Conservation (phyloP, 1,140 invertebrate genomes). For the Megalopta genalis region DNA sequence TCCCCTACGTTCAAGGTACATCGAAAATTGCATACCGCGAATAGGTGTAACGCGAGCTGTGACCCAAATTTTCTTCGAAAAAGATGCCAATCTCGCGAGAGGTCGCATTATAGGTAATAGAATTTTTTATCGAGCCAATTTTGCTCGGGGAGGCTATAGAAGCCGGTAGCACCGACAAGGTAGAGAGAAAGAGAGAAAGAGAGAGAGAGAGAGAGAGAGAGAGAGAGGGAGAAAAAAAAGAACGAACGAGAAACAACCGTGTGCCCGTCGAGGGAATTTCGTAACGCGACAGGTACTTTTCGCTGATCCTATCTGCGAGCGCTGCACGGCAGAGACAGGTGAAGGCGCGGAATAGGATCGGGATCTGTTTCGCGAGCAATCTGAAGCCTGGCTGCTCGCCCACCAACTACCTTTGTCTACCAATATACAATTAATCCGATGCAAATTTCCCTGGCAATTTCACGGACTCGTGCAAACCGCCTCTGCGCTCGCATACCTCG, state of each 20-base stretch:
- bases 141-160: constrained; percentile 12
- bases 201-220: constrained; percentile 9
- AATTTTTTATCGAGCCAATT: constrained; percentile 53
- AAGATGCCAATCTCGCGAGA: constrained; percentile 24
- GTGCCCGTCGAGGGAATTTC: constrained; percentile 7
- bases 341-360: constrained; percentile 32
- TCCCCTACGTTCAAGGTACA: neutral
- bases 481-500: constrained; percentile 2
- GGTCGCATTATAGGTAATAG: constrained; percentile 37
- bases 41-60: neutral
- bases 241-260: neutral
- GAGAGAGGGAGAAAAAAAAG: neutral
- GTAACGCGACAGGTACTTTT: constrained; percentile 30
- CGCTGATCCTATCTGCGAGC: constrained; percentile 43
- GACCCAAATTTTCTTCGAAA: constrained; percentile 39
- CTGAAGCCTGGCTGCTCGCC: constrained; percentile 8
- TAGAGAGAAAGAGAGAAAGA: constrained; percentile 31
- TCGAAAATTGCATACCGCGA: neutral
- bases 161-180: neutral
- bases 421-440: constrained; percentile 37
- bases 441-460: constrained; percentile 40
- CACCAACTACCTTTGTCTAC: constrained; percentile 12
- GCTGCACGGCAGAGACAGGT: constrained; percentile 16
- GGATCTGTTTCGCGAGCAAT: constrained; percentile 33
- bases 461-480: constrained; percentile 22